Percentiles rank a stretch among this genome's conserved stretches.
phyloP scores from a whole-genome alignment of 2,888 invertebrate species.

The Lasius fuliginosus region DNA sequence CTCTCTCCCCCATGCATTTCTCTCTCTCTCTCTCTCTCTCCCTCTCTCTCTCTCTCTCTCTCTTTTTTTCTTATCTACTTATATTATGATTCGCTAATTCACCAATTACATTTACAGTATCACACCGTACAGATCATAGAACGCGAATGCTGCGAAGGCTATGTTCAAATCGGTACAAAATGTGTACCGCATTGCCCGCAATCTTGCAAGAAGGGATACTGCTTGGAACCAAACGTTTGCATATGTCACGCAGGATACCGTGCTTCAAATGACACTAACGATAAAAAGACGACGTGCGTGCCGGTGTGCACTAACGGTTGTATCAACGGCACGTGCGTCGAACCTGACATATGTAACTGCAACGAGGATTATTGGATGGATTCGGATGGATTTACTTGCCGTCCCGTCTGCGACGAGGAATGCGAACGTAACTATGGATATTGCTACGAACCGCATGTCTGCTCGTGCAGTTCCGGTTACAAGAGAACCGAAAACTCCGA shows the following conservation, averaged over 20 bases:
- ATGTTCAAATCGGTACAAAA: slow-evolving; percentile 13
- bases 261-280: not conserved
- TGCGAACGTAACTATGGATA: slow-evolving; percentile 40
- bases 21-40: not conserved
- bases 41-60: not conserved
- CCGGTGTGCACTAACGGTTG: slow-evolving; percentile 68
- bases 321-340: slow-evolving; percentile 75
- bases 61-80: not conserved
- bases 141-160: slow-evolving; percentile 72
- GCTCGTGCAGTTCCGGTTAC: slow-evolving; percentile 89
- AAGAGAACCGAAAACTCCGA: slow-evolving; percentile 34
- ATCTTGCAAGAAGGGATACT: slow-evolving; percentile 78
- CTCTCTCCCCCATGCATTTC: too few species aligned
- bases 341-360: slow-evolving; percentile 85
- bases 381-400: slow-evolving; percentile 28
- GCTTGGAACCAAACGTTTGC: slow-evolving; percentile 71
- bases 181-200: slow-evolving; percentile 77
- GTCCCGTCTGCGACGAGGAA: slow-evolving; percentile 24
- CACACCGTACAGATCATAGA: slow-evolving; percentile 26
- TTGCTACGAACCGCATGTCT: slow-evolving; percentile 87
- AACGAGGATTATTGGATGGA: slow-evolving; percentile 32
- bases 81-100: not conserved
- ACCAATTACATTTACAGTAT: slow-evolving; percentile 57
- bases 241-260: slow-evolving; percentile 70
- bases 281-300: not conserved